phyloP scores from a whole-genome alignment of 2,113 vertebrate species.

The Cyprinodon tularosa region DNA sequence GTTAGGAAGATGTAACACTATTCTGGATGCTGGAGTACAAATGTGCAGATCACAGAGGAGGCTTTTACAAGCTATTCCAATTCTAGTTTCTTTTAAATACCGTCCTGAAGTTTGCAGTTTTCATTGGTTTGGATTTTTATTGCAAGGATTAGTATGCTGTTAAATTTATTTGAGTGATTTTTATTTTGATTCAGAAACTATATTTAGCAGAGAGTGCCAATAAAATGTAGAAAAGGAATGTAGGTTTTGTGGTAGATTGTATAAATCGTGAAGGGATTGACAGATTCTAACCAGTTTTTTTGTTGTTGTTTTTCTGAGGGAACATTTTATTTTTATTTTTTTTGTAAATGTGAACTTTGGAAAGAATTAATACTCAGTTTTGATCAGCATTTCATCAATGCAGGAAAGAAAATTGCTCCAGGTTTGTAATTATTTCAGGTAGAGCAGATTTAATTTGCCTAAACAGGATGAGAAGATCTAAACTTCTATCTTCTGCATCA shows the following conservation, averaged over 20 bases:
- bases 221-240: not conserved
- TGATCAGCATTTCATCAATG: not conserved
- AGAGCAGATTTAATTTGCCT: not conserved
- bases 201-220: not conserved
- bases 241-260: not conserved
- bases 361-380: not conserved
- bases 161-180: not conserved
- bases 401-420: not conserved
- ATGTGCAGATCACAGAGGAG: not conserved
- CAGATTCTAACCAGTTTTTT: not conserved
- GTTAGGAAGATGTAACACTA: not conserved
- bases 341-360: no score
- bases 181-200: not conserved
- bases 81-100: not conserved
- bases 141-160: not conserved
- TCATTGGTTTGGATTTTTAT: not conserved
- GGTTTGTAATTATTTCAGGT: not conserved
- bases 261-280: not conserved
- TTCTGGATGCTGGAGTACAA: not conserved
- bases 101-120: no score
- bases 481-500: constrained; percentile 28
- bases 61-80: not conserved
- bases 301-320: no score
- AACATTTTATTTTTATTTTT: no score
- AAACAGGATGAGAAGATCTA: not conserved